These are phyloP conservation scores for Heliconius aoede DNA, from an alignment of 2,888 invertebrate species.

Conservation along the genomic window DNA sequence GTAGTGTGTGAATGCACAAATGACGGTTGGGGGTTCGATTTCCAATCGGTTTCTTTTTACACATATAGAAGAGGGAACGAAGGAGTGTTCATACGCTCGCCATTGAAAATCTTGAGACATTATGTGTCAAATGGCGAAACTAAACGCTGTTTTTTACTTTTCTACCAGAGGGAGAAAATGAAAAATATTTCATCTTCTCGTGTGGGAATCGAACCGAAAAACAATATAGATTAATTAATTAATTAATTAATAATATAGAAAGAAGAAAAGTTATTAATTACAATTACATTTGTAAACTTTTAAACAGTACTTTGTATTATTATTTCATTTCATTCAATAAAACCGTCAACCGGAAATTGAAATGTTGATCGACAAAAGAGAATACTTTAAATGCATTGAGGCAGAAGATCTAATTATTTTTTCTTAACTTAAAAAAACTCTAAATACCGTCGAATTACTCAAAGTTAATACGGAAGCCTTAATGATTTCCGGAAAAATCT, in stretches of 20 bases:
- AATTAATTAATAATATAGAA: too few species aligned
- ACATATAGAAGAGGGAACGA: too few species aligned
- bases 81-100: neutral
- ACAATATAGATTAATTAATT: too few species aligned
- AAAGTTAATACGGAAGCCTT: neutral
- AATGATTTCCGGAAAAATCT: neutral
- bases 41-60: neutral
- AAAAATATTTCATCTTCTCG: too few species aligned
- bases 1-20: rapidly evolving
- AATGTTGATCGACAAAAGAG: neutral
- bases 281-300: too few species aligned
- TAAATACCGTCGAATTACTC: neutral
- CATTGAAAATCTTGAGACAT: too few species aligned
- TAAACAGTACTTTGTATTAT: too few species aligned
- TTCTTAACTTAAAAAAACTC: neutral
- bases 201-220: too few species aligned
- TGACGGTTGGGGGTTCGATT: neutral
- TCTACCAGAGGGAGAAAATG: too few species aligned
- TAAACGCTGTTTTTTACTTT: too few species aligned
- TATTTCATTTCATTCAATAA: neutral
- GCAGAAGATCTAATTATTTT: constrained; percentile 11
- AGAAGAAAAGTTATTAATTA: too few species aligned
- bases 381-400: constrained; percentile 6
- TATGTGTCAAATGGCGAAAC: too few species aligned
- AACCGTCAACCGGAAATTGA: neutral